Conservation (phyloP, 2,113 vertebrate species). For the Mesembrinibis cayennensis region DNA sequence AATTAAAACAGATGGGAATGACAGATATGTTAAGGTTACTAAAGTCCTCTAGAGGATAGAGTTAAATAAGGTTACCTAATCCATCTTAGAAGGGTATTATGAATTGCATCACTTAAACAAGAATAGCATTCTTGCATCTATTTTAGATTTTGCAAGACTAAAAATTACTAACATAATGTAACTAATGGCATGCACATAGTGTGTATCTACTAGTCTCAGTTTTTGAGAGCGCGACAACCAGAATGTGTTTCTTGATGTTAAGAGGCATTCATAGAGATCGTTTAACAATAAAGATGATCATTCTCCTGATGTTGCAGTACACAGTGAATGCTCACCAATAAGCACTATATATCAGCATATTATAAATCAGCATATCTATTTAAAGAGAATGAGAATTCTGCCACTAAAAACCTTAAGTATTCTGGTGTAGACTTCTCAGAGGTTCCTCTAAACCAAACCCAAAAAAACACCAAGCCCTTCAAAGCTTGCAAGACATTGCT, state of each 20-base stretch:
- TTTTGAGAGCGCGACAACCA: not conserved
- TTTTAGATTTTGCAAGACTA: conserved; percentile 38
- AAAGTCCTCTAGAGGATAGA: conserved; percentile 62
- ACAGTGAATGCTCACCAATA: not conserved
- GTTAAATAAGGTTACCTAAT: conserved; percentile 66
- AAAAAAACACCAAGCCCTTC: not conserved
- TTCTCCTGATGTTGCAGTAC: not conserved
- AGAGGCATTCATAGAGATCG: not conserved
- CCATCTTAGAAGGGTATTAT: conserved; percentile 55
- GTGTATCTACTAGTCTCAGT: not conserved
- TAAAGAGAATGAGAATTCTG: not conserved
- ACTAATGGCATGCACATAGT: not conserved
- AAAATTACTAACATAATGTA: not conserved
- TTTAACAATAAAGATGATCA: not conserved
- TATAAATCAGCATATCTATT: not conserved
- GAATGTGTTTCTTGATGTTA: not conserved
- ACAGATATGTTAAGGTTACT: conserved; percentile 74
- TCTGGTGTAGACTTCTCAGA: not conserved
- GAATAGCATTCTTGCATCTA: conserved; percentile 32
- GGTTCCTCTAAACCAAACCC: not conserved
- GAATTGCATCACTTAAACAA: conserved; percentile 44
- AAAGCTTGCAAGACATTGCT: not conserved
- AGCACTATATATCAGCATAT: not conserved
- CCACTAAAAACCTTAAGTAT: not conserved
- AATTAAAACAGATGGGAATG: conserved; percentile 75